A percentile compares a stretch with the other conserved stretches of the same genome.
Evolutionary conservation across 2,797 vertebrate genomes (phyloP).

Genomic region (Hemitrygon akajei): DNA sequence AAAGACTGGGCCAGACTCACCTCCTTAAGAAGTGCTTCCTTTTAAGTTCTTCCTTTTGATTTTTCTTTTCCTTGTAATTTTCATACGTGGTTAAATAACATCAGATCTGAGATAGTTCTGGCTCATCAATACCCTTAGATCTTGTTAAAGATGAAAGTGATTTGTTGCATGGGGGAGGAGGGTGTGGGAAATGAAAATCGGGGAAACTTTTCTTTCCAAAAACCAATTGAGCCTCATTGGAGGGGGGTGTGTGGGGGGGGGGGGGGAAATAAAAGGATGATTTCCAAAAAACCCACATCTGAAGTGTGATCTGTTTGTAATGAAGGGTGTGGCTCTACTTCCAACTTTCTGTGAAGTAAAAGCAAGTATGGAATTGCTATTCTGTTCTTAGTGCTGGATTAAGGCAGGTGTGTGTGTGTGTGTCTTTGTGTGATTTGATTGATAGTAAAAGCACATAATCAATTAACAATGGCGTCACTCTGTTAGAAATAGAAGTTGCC

Average conservation of each 20-base stretch:
- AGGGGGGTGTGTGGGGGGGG: too few relatives aligned
- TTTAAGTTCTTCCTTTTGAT: slow-evolving; percentile 20
- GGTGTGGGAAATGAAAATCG: neutral
- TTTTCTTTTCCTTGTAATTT: neutral
- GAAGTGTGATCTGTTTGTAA: neutral
- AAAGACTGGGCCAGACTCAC: neutral
- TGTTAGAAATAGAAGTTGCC: slow-evolving; percentile 12
- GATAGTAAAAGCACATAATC: neutral
- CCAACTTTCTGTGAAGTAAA: neutral
- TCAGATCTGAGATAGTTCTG: slow-evolving; percentile 9
- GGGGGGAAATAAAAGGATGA: neutral
- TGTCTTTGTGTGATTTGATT: too few relatives aligned
- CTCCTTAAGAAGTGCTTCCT: neutral
- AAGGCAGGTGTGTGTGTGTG: neutral
- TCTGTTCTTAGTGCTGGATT: neutral
- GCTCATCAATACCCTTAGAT: neutral
- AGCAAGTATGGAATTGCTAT: neutral
- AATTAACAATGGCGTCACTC: neutral
- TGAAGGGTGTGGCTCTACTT: neutral
- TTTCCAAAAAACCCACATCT: neutral
- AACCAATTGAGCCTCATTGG: too few relatives aligned
- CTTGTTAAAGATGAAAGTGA: neutral
- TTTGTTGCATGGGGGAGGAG: neutral
- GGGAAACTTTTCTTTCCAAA: neutral
- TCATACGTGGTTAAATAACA: neutral